A percentile compares a stretch with the other conserved stretches of the same genome.
Conservation (phyloP, 1,140 invertebrate genomes). For the Apolygus lucorum region DNA sequence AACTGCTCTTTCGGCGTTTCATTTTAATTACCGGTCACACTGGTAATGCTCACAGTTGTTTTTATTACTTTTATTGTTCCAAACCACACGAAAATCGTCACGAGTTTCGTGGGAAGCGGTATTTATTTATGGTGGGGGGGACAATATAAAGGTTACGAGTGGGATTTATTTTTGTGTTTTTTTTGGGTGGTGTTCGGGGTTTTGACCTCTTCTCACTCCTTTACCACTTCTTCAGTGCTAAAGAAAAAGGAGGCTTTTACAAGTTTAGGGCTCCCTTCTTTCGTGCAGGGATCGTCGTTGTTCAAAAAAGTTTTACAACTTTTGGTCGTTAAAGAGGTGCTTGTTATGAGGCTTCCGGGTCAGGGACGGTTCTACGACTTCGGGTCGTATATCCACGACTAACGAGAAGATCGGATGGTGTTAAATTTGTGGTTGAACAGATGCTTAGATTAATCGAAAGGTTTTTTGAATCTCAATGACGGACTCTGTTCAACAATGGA, state of each 20-base stretch:
- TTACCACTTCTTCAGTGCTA: neutral
- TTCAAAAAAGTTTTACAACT: neutral
- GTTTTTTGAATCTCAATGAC: no score
- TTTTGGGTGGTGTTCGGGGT: no score
- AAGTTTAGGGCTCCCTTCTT: neutral
- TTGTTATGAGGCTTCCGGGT: neutral
- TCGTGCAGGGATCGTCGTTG: neutral
- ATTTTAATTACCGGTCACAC: conserved; percentile 5
- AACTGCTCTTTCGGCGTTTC: neutral
- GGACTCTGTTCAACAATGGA: no score
- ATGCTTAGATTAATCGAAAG: no score
- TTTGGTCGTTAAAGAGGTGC: neutral
- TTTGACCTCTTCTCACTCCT: neutral
- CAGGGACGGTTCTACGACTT: neutral
- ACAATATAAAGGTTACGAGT: conserved; percentile 1
- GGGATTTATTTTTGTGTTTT: no score
- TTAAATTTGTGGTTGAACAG: no score
- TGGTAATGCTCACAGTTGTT: neutral
- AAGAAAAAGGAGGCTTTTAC: neutral
- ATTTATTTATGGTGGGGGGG: conserved; percentile 1
- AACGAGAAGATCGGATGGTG: no score
- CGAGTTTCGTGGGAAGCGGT: neutral
- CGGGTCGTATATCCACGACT: neutral
- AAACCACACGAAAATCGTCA: neutral
- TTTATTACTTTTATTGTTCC: neutral